Percentiles rank a stretch among this genome's conserved stretches.
These are phyloP conservation scores for Lymantria dispar DNA, from an alignment of 2,888 invertebrate genomes.

Conservation along the genomic window DNA sequence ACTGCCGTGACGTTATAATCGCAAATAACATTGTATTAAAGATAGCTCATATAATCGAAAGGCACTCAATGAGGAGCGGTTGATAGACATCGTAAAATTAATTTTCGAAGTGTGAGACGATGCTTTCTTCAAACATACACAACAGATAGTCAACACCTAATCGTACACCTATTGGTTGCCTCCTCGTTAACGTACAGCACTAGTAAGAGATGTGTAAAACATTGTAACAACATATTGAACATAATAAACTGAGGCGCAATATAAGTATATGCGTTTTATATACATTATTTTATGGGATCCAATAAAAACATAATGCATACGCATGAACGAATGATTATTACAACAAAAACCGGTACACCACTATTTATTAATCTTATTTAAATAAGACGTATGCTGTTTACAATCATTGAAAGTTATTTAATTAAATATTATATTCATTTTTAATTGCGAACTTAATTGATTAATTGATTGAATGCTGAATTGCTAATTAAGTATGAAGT, in stretches of 20 bases:
- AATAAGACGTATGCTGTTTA: too few relatives aligned
- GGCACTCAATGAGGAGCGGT: slow-evolving; percentile 7
- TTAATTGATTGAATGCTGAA: too few relatives aligned
- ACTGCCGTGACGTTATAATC: background rate
- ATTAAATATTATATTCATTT: too few relatives aligned
- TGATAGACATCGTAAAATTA: slow-evolving; percentile 14
- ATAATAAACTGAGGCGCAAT: slow-evolving; percentile 53
- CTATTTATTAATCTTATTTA: too few relatives aligned
- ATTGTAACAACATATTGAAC: slow-evolving; percentile 42
- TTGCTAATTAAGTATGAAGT: too few relatives aligned
- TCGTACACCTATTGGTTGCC: slow-evolving; percentile 18
- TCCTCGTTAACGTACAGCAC: slow-evolving; percentile 23
- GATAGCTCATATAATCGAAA: slow-evolving; percentile 15
- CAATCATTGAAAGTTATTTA: too few relatives aligned
- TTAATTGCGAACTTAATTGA: too few relatives aligned
- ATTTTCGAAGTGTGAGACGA: slow-evolving; percentile 20
- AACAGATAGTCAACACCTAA: slow-evolving; percentile 26
- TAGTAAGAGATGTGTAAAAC: slow-evolving; percentile 33
- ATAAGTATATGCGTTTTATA: slow-evolving; percentile 53
- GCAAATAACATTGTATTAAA: background rate
- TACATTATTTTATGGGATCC: slow-evolving; percentile 45
- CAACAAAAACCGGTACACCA: too few relatives aligned
- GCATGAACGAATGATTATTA: too few relatives aligned
- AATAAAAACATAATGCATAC: slow-evolving; percentile 37
- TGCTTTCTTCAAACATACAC: slow-evolving; percentile 18